Conservation (phyloP, 2,797 vertebrate species). For the Staurois parvus region DNA sequence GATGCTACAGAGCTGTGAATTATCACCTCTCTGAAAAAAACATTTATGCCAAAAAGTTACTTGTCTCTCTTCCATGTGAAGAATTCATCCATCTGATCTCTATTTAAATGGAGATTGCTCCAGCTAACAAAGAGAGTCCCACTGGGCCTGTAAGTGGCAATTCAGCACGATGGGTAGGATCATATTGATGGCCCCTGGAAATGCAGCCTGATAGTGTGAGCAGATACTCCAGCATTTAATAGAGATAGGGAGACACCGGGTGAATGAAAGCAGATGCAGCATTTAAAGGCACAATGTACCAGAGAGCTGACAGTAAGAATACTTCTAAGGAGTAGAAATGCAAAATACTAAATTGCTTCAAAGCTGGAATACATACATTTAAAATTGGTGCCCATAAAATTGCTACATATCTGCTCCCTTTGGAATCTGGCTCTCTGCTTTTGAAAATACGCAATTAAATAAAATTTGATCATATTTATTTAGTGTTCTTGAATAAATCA, state of each 20-base stretch:
- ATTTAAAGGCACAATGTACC: constrained; percentile 52
- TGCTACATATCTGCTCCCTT: constrained; percentile 1
- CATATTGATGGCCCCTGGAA: constrained; percentile 59
- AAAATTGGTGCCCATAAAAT: background rate
- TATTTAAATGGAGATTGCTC: constrained; percentile 66
- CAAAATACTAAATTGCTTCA: constrained; percentile 19
- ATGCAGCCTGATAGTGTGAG: constrained; percentile 60
- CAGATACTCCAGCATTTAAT: constrained; percentile 59
- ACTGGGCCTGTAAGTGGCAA: constrained; percentile 66
- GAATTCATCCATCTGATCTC: constrained; percentile 62
- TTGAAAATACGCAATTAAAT: background rate
- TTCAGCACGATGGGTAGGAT: constrained; percentile 62
- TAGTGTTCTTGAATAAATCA: background rate
- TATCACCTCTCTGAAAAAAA: constrained; percentile 33
- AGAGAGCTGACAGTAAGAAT: constrained; percentile 2
- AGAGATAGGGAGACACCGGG: constrained; percentile 43
- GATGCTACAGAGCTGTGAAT: constrained; percentile 11
- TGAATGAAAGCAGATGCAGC: constrained; percentile 57
- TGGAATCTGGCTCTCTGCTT: background rate
- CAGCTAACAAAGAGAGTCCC: constrained; percentile 62
- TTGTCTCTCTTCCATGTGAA: constrained; percentile 57
- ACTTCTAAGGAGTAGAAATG: background rate
- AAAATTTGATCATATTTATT: constrained; percentile 1
- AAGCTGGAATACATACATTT: constrained; percentile 28
- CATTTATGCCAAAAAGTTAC: constrained; percentile 61